phyloP scores from a whole-genome alignment of 2,113 vertebrate species.

The Proterorhinus semilunaris region DNA sequence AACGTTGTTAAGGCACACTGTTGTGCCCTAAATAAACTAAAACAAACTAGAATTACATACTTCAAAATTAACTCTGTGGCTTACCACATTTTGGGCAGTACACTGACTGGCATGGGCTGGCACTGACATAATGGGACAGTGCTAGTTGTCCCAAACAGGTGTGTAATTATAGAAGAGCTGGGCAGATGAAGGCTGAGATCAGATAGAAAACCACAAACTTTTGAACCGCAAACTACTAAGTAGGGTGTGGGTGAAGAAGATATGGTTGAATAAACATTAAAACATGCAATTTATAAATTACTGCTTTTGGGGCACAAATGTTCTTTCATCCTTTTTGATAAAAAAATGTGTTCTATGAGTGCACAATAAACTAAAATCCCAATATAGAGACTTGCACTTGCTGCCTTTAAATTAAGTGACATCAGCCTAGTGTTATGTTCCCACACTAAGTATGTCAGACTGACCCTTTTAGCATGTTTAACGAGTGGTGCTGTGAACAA shows the following conservation, averaged over 20 bases:
- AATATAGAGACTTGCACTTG: background rate
- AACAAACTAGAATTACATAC: slow-evolving; percentile 67
- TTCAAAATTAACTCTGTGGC: slow-evolving; percentile 61
- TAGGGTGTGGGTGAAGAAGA: slow-evolving; percentile 47
- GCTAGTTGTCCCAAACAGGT: slow-evolving; percentile 56
- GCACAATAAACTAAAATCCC: too few species aligned
- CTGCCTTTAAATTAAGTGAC: slow-evolving; percentile 21
- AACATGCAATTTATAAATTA: slow-evolving; percentile 10
- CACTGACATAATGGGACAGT: slow-evolving; percentile 18
- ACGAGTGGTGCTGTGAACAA: slow-evolving; percentile 44
- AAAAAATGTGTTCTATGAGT: too few species aligned
- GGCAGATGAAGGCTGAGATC: slow-evolving; percentile 49
- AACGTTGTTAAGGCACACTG: slow-evolving; percentile 35
- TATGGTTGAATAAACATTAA: slow-evolving; percentile 34
- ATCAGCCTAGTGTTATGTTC: slow-evolving; percentile 33
- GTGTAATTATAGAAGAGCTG: slow-evolving; percentile 68
- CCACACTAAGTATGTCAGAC: slow-evolving; percentile 38
- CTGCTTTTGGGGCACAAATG: background rate
- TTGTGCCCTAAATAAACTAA: slow-evolving; percentile 60
- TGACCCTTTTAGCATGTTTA: slow-evolving; percentile 34
- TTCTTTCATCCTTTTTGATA: background rate
- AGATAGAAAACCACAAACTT: slow-evolving; percentile 47
- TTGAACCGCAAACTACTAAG: slow-evolving; percentile 29
- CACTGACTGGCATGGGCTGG: slow-evolving; percentile 50
- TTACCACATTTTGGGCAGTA: slow-evolving; percentile 53